Evolutionary conservation across 53 echinoderm and acorn worm species (phyloP), one percentile per base, ranked within the genome.

Genomic region (Stichopus horrens): DNA sequence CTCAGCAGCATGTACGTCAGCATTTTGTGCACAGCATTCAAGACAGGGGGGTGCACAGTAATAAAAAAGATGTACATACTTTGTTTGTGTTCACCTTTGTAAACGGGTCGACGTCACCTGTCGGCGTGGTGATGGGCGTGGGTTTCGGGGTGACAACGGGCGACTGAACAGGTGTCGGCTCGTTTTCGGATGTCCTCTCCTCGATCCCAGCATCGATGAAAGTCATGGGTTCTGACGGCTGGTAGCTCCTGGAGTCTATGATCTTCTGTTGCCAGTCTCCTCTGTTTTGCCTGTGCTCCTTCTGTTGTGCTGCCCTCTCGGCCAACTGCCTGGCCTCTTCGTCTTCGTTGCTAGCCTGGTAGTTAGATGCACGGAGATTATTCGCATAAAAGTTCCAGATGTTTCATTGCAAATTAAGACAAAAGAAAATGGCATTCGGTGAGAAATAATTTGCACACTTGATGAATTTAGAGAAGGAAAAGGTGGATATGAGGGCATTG

Each of bases 261-360:
- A 87, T 87, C 75, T 87, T 87, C 87, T 87, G 87, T 8, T 87
- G 87, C 87, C 87, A 87, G 7, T 9, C 74, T 5, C 87, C 87
- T 53, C 87, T 6, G 8, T 96, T 91, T 21, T 93, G 93, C 16
- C 95, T 77, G 86, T 86, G 91, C 52, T 96, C 95, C 66, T 96
- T 96, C 91, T 95, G 95, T 79, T 96, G 96, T 60, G 93, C 88
- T 54, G 95, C 95, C 86, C 95, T 91, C 76, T 96, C 96, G 0
- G 95, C 96, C 0, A 96, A 88, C 58, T 90, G 89, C 55, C 93
- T 89, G n/a, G 93, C 95, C 75, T 96, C 96, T 66, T 96, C 95
- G 6, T 96, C 96, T 52, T 96, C 96, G 81, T 93, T 94, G 86
- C 91, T 91, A 63, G 96, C 92, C 96, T 96, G 88, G 8, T 21